Base-by-base conservation (phyloP, 2,888 invertebrate species). In the Tanytarsus gracilentus region DNA sequence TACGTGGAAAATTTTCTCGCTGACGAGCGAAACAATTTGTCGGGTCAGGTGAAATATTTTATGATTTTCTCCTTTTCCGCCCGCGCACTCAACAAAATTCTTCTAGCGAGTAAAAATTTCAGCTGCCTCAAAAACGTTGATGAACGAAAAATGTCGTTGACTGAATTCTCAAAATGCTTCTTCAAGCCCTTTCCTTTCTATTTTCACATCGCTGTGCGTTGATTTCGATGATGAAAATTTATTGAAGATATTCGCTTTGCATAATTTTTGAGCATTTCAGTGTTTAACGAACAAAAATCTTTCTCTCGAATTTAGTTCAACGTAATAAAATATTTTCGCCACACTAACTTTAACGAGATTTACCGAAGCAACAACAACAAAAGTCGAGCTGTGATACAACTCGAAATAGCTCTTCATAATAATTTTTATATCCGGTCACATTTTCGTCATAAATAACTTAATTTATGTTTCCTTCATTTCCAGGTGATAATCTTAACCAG, bases 361-460 rank as follows among this genome's bases (percentile, higher is more conserved):
- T n/a, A n/a, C n/a, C n/a, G 33, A 33, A n/a, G n/a, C 33, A 33
- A 33, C 33, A 33, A 33, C n/a, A 33, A 33, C n/a, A n/a, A n/a
- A n/a, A n/a, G n/a, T n/a, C 44, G 44, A 44, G 23, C 4, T 23
- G 23, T 11, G 21, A 44, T 11, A 44, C 3, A 44, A 44, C 8
- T 18, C 44, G 21, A 44, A 18, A 25, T 14, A 49, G 16, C 49
- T 27, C 16, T 25, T 25, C 49, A 49, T 49, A 26, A 49, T 49
- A 49, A 49, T 49, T 49, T n/a, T 55, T 55, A 53, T 55, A 40
- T 55, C 55, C 55, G 36, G 55, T 26, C 26, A 39, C 26, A 55
- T 39, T 39, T 40, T 40, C 40, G 21, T 55, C 39, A 55, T 51
- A 51, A 51, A 51, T 51, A 51, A 51, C 29, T 51, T 51, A 51